phyloP scores from a whole-genome alignment of 2,888 invertebrate genomes.

The Metacarcinus magister region DNA sequence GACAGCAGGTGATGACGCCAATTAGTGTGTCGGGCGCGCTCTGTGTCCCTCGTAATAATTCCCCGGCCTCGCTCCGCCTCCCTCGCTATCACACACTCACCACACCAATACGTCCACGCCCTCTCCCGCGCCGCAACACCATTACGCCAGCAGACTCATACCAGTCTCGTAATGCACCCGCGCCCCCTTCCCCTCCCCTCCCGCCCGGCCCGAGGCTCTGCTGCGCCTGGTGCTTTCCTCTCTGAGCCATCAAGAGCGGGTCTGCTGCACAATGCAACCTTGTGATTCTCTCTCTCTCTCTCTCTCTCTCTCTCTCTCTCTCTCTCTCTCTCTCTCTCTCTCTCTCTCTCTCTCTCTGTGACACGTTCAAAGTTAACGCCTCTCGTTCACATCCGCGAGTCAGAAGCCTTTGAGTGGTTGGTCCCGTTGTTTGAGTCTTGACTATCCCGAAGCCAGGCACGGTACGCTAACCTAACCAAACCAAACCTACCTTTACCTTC shows the following conservation, averaged over 20 bases:
- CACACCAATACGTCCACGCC: conserved; percentile 41
- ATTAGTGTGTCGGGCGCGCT: conserved; percentile 35
- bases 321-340: too few relatives aligned
- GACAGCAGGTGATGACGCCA: conserved; percentile 40
- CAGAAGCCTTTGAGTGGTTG: background rate
- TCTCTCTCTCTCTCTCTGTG: background rate
- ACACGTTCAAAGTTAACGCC: background rate
- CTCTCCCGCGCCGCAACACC: conserved; percentile 28
- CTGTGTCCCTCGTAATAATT: conserved; percentile 13
- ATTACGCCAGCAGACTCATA: conserved; percentile 28
- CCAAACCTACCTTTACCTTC: background rate
- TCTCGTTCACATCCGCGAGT: background rate
- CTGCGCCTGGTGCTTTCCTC: background rate
- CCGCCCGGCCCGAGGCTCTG: background rate
- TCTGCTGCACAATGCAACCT: conserved; percentile 34
- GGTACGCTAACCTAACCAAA: too few relatives aligned
- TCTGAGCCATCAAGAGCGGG: background rate
- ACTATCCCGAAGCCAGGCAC: background rate
- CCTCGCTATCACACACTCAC: conserved; percentile 44
- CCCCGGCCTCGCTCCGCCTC: conserved; percentile 13
- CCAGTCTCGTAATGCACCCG: conserved; percentile 21
- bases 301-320: background rate
- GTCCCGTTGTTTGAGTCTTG: background rate
- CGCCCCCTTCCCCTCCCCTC: background rate
- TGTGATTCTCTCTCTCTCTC: conserved; percentile 29